Percentiles rank a stretch among this genome's conserved stretches.
These are phyloP conservation scores for Branchellion lobata DNA, from an alignment of 2,888 invertebrate species.

Conservation along the genomic window DNA sequence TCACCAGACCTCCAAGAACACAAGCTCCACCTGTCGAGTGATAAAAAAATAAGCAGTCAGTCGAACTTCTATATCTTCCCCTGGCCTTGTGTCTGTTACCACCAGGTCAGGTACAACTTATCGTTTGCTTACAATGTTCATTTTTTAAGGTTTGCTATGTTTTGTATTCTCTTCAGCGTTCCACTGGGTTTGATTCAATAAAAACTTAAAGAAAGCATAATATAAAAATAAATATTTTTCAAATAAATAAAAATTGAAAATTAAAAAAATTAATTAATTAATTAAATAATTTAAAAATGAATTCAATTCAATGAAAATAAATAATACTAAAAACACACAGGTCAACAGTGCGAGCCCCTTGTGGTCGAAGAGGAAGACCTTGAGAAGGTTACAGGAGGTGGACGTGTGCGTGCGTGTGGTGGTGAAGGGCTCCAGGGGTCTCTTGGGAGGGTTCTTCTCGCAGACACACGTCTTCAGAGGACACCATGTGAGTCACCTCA, in stretches of 20 bases:
- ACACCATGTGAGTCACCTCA: not conserved
- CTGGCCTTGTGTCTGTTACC: not conserved
- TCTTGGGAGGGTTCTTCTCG: not conserved
- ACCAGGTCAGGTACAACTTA: not conserved
- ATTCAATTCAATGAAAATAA: too few relatives aligned
- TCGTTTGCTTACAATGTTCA: too few relatives aligned
- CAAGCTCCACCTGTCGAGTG: slow-evolving; percentile 15
- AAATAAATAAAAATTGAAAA: not conserved
- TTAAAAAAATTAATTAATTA: not conserved
- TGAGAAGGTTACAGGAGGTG: not conserved
- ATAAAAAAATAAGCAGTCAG: not conserved
- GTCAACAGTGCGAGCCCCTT: slow-evolving; percentile 3
- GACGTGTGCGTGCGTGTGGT: not conserved
- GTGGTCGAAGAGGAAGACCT: slow-evolving; percentile 10
- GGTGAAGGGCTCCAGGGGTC: not conserved
- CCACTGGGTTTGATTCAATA: too few relatives aligned
- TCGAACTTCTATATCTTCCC: slow-evolving; percentile 3
- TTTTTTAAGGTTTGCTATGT: too few relatives aligned
- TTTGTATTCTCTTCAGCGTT: too few relatives aligned
- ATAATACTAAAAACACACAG: too few relatives aligned
- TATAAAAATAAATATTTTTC: not conserved
- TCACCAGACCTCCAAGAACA: too few relatives aligned
- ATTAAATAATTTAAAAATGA: too few relatives aligned
- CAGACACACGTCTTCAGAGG: not conserved
- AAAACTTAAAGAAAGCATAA: too few relatives aligned